A percentile compares a stretch with the other conserved stretches of the same genome.
phyloP scores from a whole-genome alignment of 2,113 vertebrate genomes.

The Sorex araneus region DNA sequence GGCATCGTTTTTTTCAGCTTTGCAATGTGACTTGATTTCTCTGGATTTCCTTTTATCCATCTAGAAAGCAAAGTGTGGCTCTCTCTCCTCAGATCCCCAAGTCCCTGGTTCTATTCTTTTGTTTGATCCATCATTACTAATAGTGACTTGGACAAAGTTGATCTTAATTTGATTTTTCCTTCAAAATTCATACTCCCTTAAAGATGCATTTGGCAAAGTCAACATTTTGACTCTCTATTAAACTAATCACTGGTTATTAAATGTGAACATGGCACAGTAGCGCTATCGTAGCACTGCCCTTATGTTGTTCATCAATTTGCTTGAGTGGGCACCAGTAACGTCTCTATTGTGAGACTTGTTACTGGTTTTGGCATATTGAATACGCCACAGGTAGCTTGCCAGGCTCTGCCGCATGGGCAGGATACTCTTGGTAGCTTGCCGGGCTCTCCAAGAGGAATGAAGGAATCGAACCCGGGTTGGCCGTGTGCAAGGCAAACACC shows the following conservation, averaged over 20 bases:
- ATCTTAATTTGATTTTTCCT: neutral
- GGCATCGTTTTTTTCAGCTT: neutral
- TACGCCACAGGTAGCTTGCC: too few species aligned
- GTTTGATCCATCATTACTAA: neutral
- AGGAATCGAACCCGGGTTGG: too few species aligned
- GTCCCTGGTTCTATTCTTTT: neutral
- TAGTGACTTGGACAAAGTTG: too few species aligned
- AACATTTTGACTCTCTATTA: conserved; percentile 45
- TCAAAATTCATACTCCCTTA: neutral
- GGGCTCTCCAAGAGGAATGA: too few species aligned
- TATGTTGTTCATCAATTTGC: too few species aligned
- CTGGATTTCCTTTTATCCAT: neutral
- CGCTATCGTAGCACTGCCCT: too few species aligned
- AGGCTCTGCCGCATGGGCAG: too few species aligned
- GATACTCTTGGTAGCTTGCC: too few species aligned
- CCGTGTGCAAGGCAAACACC: too few species aligned
- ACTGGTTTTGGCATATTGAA: too few species aligned
- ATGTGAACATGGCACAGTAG: neutral
- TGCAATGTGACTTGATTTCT: neutral
- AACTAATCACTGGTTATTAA: conserved; percentile 8
- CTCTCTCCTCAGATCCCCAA: neutral
- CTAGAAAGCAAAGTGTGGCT: neutral
- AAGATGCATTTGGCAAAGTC: conserved; percentile 28
- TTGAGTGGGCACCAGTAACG: too few species aligned
- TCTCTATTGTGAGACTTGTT: too few species aligned